phyloP scores from a whole-genome alignment of 1,140 invertebrate species.

The Bactericera cockerelli region DNA sequence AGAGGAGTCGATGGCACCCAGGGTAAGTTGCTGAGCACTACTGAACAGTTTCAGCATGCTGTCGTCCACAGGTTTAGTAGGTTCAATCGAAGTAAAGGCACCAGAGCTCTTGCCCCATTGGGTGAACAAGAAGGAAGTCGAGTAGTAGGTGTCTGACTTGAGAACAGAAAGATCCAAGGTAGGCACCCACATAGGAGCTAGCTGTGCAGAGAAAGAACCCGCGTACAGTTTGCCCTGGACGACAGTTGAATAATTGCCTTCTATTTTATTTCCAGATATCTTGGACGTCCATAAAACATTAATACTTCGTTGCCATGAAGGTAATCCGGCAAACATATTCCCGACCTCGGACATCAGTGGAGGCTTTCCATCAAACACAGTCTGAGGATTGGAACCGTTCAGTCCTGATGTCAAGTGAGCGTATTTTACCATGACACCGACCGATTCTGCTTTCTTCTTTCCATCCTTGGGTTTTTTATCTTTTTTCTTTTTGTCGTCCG shows the following conservation, averaged over 20 bases:
- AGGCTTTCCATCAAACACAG: background rate
- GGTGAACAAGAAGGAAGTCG: background rate
- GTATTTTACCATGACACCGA: background rate
- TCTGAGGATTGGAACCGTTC: background rate
- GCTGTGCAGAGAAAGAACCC: slow-evolving; percentile 1
- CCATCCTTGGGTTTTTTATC: background rate
- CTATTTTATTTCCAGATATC: background rate
- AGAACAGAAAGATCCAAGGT: background rate
- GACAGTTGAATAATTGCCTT: background rate
- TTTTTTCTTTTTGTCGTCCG: background rate
- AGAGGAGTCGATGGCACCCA: background rate
- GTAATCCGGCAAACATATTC: background rate
- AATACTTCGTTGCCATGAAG: background rate
- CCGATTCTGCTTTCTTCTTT: background rate
- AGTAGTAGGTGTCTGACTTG: background rate
- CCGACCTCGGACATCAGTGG: background rate
- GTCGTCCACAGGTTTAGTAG: background rate
- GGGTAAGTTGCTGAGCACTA: slow-evolving; percentile 3
- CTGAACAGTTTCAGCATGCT: background rate
- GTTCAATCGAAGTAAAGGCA: background rate
- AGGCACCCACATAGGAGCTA: background rate
- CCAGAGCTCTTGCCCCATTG: background rate
- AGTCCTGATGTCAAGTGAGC: background rate
- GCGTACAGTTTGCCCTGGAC: background rate
- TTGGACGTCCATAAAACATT: background rate